phyloP scores from a whole-genome alignment of 2,113 vertebrate species.

The Eleginops maclovinus region DNA sequence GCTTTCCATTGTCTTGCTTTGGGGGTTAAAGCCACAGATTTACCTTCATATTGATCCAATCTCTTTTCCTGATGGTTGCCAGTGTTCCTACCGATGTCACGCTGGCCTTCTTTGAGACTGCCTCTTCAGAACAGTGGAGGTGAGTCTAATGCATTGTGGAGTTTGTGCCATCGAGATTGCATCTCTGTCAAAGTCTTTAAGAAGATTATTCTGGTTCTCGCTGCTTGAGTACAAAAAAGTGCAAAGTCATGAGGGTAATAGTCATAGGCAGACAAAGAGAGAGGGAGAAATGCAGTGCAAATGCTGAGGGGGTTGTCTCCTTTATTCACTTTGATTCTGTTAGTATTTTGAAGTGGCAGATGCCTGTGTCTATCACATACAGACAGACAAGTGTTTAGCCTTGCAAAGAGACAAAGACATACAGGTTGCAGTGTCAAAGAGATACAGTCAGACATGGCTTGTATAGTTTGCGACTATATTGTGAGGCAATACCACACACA shows the following conservation, averaged over 20 bases:
- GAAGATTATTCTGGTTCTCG: slow-evolving; percentile 10
- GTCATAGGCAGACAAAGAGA: not conserved
- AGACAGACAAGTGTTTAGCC: slow-evolving; percentile 13
- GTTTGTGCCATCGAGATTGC: slow-evolving; percentile 41
- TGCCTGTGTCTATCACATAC: slow-evolving; percentile 45
- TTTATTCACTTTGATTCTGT: slow-evolving; percentile 46
- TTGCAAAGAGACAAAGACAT: slow-evolving; percentile 22
- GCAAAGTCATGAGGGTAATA: slow-evolving; percentile 32
- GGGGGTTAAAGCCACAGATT: slow-evolving; percentile 21
- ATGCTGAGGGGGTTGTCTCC: slow-evolving; percentile 29
- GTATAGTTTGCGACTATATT: slow-evolving; percentile 15
- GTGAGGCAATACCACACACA: slow-evolving; percentile 26
- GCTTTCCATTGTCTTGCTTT: slow-evolving; percentile 31
- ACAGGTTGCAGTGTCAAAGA: slow-evolving; percentile 52
- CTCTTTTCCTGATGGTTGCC: slow-evolving; percentile 35
- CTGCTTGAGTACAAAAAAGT: slow-evolving; percentile 8
- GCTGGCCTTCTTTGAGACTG: slow-evolving; percentile 16
- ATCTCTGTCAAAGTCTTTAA: slow-evolving; percentile 36
- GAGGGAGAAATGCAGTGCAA: not conserved
- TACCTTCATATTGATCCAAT: slow-evolving; percentile 45
- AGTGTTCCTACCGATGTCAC: slow-evolving; percentile 22
- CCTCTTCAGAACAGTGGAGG: slow-evolving; percentile 53
- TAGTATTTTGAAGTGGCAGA: slow-evolving; percentile 60
- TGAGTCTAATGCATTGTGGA: slow-evolving; percentile 47
- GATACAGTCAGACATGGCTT: slow-evolving; percentile 42